Conservation (phyloP, 2,888 invertebrate genomes). For the Portevinia maculata region DNA sequence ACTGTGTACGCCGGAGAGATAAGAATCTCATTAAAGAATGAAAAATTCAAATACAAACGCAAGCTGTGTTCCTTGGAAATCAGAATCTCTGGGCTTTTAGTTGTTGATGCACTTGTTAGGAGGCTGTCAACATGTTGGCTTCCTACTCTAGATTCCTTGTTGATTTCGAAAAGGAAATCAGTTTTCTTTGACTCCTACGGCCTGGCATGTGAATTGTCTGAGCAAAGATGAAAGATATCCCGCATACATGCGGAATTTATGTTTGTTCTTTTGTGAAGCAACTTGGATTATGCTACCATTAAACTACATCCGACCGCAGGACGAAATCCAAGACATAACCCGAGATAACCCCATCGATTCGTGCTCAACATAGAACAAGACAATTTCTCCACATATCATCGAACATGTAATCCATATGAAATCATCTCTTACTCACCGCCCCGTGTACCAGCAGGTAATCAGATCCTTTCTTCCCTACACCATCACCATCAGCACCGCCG, state of each 20-base stretch:
- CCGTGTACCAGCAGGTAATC: slow-evolving; percentile 55
- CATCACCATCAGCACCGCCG: slow-evolving; percentile 2
- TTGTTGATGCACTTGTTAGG: slow-evolving; percentile 71
- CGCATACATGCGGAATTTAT: not conserved
- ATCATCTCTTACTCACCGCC: slow-evolving; percentile 54
- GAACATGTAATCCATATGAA: slow-evolving; percentile 42
- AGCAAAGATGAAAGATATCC: slow-evolving; percentile 1
- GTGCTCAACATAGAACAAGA: slow-evolving; percentile 8
- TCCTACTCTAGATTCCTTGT: slow-evolving; percentile 67
- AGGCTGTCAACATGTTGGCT: slow-evolving; percentile 69
- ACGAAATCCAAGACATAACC: slow-evolving; percentile 56
- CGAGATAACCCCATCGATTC: slow-evolving; percentile 53
- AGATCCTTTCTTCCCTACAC: slow-evolving; percentile 60
- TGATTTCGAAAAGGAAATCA: slow-evolving; percentile 39
- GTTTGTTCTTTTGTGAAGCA: too few relatives aligned
- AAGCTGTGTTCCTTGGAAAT: slow-evolving; percentile 30
- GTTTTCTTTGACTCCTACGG: slow-evolving; percentile 11
- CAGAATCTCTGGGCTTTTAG: slow-evolving; percentile 25
- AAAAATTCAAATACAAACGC: slow-evolving; percentile 51
- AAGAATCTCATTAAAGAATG: slow-evolving; percentile 70
- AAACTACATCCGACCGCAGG: slow-evolving; percentile 9
- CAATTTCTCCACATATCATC: slow-evolving; percentile 29
- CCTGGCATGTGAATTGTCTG: not conserved
- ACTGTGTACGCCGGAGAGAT: slow-evolving; percentile 35
- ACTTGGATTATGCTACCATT: not conserved